phyloP scores from a whole-genome alignment of 2,888 invertebrate genomes.

The Andricus curvator region DNA sequence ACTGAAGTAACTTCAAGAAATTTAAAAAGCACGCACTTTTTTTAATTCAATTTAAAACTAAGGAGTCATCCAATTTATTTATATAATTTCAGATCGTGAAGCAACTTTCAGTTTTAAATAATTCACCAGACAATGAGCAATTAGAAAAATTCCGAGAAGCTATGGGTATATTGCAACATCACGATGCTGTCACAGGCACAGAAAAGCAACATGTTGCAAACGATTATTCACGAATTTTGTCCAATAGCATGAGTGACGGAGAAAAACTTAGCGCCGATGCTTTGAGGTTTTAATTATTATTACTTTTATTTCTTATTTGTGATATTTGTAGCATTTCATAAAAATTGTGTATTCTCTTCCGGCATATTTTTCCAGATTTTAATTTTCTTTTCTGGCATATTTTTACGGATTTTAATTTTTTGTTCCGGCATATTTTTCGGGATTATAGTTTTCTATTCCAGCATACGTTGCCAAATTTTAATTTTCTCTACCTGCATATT shows the following conservation, averaged over 20 bases:
- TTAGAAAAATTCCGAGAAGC: constrained; percentile 84
- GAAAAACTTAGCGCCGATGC: constrained; percentile 80
- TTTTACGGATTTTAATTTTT: too few relatives aligned
- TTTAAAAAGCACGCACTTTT: too few relatives aligned
- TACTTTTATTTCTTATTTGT: background rate
- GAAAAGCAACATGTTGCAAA: constrained; percentile 90
- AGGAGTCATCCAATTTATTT: background rate
- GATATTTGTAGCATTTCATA: background rate
- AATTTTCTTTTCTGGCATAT: too few relatives aligned
- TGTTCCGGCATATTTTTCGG: too few relatives aligned
- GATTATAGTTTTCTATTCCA: too few relatives aligned
- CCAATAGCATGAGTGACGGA: constrained; percentile 84
- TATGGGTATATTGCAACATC: constrained; percentile 92
- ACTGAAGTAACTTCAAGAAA: too few relatives aligned
- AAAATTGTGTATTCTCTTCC: too few relatives aligned
- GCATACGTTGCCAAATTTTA: too few relatives aligned
- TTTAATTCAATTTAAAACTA: too few relatives aligned
- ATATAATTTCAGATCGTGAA: constrained; percentile 10
- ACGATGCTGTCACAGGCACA: constrained; percentile 92
- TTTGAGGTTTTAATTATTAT: constrained; percentile 78
- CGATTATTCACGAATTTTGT: constrained; percentile 89
- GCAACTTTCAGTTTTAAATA: constrained; percentile 18
- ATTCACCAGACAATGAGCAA: background rate
- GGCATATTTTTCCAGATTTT: too few relatives aligned
- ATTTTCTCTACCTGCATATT: too few relatives aligned